Base-by-base conservation (phyloP, 2,113 vertebrate genomes). In the Sialia sialis region DNA sequence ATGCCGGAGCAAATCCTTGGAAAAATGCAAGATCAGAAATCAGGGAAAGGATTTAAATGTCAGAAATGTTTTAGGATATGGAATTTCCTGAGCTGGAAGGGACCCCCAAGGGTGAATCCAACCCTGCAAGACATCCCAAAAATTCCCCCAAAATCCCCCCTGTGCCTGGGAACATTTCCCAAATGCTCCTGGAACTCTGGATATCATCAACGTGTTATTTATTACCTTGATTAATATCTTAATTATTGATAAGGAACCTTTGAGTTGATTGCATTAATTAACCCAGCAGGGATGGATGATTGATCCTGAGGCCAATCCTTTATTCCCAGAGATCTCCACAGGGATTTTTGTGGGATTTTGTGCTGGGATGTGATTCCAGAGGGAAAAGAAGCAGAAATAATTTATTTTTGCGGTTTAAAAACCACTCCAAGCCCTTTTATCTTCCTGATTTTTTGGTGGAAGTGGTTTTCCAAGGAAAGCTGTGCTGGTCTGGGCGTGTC, bases 141-240 rank as follows among this genome's bases (percentile, higher is more conserved):
- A 63, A 63, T 39, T 7, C 46, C 44, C 46, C 46, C 12, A 48
- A 49, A 49, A 15, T 10, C 46, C 13, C 4, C 22, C 74, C 34
- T 10, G 16, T n/a, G 74, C 56, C 58, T 21, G 74, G 36, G 36
- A 63, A 17, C 38, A 4, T 43, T 22, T 23, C 22, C 59, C 59
- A 78, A 43, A 34, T 23, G 30, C 59, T 63, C 58, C 75, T 63
- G 59, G 23, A 52, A 9, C 18, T 52, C 38, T 16, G 30, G 30
- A 3, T 34, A 14, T 78, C 7, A 29, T 41, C 4, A 25, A 54
- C 2, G 6, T 2, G 11, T 8, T 11, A 7, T 11, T 34, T 3
- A 22, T 41, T 63, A 22, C 2, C 30, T 18, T 17, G 48, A 11
- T 52, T 2, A 52, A 34, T 52, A 64, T 7, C 8, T 14, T 23